Evolutionary conservation across 2,888 invertebrate species (phyloP).

Genomic region (Cyclophora albipunctata): DNA sequence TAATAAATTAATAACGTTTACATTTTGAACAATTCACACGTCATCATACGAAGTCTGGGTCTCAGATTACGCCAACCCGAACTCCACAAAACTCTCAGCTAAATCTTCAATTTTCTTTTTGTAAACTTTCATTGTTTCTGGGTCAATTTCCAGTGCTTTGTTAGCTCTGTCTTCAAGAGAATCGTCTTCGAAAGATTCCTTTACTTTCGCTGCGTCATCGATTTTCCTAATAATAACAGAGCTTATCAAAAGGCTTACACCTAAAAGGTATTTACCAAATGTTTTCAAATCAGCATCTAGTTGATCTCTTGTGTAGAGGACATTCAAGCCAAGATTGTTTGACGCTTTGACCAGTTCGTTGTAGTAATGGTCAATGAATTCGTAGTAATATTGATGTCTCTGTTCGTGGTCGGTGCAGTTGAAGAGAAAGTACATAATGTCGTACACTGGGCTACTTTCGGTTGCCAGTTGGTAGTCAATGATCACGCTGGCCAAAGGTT

Average conservation of each 20-base stretch:
- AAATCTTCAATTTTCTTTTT: slow-evolving; percentile 7
- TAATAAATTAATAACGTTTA: too few species aligned
- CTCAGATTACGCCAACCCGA: slow-evolving; percentile 13
- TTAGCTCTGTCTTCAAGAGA: not conserved
- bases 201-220: slow-evolving; percentile 19
- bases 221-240: slow-evolving; percentile 19
- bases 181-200: not conserved
- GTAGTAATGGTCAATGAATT: slow-evolving; percentile 22
- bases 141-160: not conserved
- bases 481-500: slow-evolving; percentile 24
- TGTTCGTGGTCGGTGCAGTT: slow-evolving; percentile 34
- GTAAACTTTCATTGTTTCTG: not conserved
- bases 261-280: slow-evolving; percentile 22
- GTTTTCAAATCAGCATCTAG: slow-evolving; percentile 29
- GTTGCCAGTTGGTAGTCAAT: slow-evolving; percentile 37
- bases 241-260: slow-evolving; percentile 13
- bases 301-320: slow-evolving; percentile 27
- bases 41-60: too few species aligned
- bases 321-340: slow-evolving; percentile 23
- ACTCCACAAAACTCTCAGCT: slow-evolving; percentile 9
- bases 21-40: too few species aligned
- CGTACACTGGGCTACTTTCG: slow-evolving; percentile 28
- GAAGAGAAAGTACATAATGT: slow-evolving; percentile 34
- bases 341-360: slow-evolving; percentile 27
- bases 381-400: slow-evolving; percentile 23